A percentile compares a stretch with the other conserved stretches of the same genome.
phyloP scores from a whole-genome alignment of 2,113 vertebrate genomes.

The Thinocorus orbignyianus region DNA sequence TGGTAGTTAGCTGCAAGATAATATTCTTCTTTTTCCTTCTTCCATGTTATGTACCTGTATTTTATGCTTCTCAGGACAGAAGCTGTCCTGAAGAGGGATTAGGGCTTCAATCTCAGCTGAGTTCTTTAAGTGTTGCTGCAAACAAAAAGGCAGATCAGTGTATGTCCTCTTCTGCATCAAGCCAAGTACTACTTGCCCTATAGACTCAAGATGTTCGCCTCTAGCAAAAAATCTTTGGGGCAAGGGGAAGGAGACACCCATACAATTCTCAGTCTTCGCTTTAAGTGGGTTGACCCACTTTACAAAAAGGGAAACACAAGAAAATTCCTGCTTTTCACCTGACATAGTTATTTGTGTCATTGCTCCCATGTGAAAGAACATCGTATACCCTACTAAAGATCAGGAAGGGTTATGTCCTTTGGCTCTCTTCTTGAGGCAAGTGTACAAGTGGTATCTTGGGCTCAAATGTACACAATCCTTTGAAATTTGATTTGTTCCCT shows the following conservation, averaged over 20 bases:
- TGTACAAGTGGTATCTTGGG: conserved; percentile 52
- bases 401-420: background rate
- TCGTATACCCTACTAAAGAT: background rate
- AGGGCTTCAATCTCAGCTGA: background rate
- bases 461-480: conserved; percentile 57
- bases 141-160: background rate
- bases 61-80: background rate
- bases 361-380: background rate
- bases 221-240: background rate
- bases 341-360: background rate
- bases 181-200: background rate
- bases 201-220: background rate
- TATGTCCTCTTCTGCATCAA: background rate
- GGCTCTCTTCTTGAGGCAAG: conserved; percentile 54
- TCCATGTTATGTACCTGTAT: background rate
- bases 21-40: background rate
- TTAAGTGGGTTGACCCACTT: background rate
- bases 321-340: background rate
- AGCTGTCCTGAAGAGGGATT: background rate
- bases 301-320: background rate
- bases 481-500: conserved; percentile 68
- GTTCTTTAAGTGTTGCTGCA: background rate
- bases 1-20: background rate
- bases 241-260: background rate
- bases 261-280: background rate